Evolutionary conservation across 2,113 vertebrate genomes (phyloP), one percentile per base, ranked within the genome.

Genomic region (Ageneiosus marmoratus): DNA sequence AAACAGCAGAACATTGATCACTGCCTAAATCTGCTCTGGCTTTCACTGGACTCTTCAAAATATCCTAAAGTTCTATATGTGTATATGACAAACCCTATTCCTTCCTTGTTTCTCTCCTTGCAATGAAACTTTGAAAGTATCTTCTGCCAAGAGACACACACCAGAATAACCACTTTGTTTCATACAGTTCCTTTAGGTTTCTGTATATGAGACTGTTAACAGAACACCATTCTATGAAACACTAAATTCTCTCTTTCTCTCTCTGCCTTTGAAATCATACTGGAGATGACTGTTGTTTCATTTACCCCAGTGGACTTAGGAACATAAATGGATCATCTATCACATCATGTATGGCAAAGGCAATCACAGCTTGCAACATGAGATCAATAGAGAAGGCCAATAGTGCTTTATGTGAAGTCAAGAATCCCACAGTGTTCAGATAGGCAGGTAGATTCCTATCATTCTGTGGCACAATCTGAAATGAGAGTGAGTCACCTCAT

Each of bases 1-100:
- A 87, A 86, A 82, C 83, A 48, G n/a, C n/a, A n/a, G n/a, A n/a
- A n/a, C n/a, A n/a, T n/a, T n/a, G 76, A 77, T 56, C 87, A 89
- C 88, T 77, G 85, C 85, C 80, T 89, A 88, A 90, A 88, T 88
- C 88, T 84, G 88, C 86, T 86, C 88, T 92, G 56, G 56, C 29
- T 74, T 63, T 76, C 2, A 9, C 18, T 34, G 56, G 44, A 37
- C 58, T 51, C 5, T 62, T n/a, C 20, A 74, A 60, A 82, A 74
- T 24, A 55, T 63, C 44, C 70, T 22, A 62, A 13, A 51, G 22
- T 37, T 83, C 41, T 55, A 4, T 82, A 13, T 56, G 34, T 60
- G 13, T 5, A 5, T 60, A 22, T 41, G 24, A 53, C 46, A 72
- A 72, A 15, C 65, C 32, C 5, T 22, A n/a, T 76, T 53, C 29